Conservation (phyloP, 2,797 vertebrate species). For the Paguma larvata region DNA sequence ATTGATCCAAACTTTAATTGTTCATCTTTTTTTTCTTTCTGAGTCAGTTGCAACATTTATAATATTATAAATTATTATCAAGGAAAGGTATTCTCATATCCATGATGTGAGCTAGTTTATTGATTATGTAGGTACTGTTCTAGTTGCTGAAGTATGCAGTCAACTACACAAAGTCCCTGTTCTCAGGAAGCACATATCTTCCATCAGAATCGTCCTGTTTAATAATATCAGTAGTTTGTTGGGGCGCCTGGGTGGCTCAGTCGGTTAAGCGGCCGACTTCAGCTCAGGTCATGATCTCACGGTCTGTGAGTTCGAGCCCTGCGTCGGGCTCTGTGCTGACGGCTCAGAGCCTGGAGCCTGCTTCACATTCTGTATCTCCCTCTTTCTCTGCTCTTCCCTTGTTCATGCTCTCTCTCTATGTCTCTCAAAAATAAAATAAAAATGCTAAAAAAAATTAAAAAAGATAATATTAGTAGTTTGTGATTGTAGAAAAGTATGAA, state of each 20-base stretch:
- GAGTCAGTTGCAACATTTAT: background rate
- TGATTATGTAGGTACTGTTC: too few species aligned
- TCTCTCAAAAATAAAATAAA: too few species aligned
- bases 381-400: too few species aligned
- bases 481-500: background rate
- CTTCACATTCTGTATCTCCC: too few species aligned
- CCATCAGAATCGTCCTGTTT: background rate
- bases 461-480: background rate
- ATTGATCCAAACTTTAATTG: background rate
- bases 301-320: too few species aligned
- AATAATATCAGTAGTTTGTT: background rate
- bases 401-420: too few species aligned
- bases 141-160: background rate
- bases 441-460: too few species aligned
- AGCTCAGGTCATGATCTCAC: too few species aligned
- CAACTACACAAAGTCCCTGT: background rate
- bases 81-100: background rate
- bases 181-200: background rate
- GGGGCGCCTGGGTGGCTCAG: too few species aligned
- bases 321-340: too few species aligned
- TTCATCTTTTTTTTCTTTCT: background rate
- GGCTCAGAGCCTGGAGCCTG: too few species aligned
- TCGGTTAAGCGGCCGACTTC: too few species aligned
- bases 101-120: background rate
- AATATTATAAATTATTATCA: background rate